Percentiles rank a stretch among this genome's conserved stretches.
Evolutionary conservation across 1,140 invertebrate genomes (phyloP).

Genomic region (Campoletis sonorensis): DNA sequence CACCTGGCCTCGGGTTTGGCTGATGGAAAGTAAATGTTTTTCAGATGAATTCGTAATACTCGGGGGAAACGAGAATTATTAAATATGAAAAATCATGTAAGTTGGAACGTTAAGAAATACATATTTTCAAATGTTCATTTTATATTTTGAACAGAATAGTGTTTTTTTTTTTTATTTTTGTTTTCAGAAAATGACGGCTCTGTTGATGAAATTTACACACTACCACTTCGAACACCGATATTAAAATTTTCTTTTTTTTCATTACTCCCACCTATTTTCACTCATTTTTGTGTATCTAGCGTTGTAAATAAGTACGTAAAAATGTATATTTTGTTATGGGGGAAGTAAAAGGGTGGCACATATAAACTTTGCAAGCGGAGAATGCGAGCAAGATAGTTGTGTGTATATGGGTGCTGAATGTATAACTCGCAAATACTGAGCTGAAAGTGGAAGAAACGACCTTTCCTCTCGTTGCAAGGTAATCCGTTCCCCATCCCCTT

Average conservation of each 20-base stretch:
- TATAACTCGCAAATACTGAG: constrained; percentile 32
- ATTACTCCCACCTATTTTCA: no score
- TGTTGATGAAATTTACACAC: no score
- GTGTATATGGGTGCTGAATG: not conserved
- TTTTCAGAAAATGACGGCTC: no score
- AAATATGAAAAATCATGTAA: no score
- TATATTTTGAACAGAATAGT: no score
- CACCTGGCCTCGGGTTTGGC: constrained; percentile 5
- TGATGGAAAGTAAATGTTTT: constrained; percentile 12
- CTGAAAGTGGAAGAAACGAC: constrained; percentile 60
- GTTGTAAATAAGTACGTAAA: no score
- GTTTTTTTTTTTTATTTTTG: no score
- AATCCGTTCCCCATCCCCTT: constrained; percentile 51
- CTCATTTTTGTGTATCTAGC: no score
- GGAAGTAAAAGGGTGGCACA: not conserved
- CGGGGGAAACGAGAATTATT: not conserved
- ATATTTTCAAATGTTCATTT: not conserved
- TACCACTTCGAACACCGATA: no score
- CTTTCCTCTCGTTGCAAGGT: constrained; percentile 68
- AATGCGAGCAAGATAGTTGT: constrained; percentile 18
- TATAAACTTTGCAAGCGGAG: not conserved
- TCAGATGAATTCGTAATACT: not conserved
- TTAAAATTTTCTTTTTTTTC: no score
- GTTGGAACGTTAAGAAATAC: not conserved
- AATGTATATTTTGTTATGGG: no score